Percentiles rank a stretch among this genome's conserved stretches.
Evolutionary conservation across 2,113 vertebrate species (phyloP).

Genomic region (Toxotes jaculatrix): DNA sequence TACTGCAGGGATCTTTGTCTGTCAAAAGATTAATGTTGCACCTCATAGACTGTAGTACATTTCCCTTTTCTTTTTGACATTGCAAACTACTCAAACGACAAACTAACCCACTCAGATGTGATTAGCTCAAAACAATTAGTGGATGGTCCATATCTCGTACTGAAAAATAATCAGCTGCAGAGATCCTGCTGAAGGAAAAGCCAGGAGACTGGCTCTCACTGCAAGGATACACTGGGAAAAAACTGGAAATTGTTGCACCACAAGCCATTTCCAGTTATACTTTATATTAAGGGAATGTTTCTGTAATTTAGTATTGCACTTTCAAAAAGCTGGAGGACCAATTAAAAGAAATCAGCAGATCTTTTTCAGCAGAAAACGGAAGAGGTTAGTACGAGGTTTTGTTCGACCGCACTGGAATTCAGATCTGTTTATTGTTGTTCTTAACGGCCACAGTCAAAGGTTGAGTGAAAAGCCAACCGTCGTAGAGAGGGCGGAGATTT

Average conservation of each 20-base stretch:
- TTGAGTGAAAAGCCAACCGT: too few species aligned
- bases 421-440: too few species aligned
- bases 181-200: neutral
- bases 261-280: neutral
- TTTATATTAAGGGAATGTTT: neutral
- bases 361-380: too few species aligned
- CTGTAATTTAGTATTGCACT: neutral
- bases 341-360: too few species aligned
- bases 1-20: neutral
- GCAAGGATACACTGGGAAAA: neutral
- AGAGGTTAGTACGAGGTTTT: too few species aligned
- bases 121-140: neutral
- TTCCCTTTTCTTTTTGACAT: constrained; percentile 7
- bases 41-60: neutral
- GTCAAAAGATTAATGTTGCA: constrained; percentile 13
- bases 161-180: neutral
- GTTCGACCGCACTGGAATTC: too few species aligned
- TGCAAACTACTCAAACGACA: too few species aligned
- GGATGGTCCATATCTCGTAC: neutral
- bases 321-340: neutral
- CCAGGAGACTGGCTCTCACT: neutral
- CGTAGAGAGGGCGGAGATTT: too few species aligned
- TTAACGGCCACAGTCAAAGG: too few species aligned
- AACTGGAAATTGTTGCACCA: neutral
- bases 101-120: neutral